Percentiles rank a stretch among this genome's conserved stretches.
Conservation (phyloP, 2,797 vertebrate species). For the Euthynnus affinis region DNA sequence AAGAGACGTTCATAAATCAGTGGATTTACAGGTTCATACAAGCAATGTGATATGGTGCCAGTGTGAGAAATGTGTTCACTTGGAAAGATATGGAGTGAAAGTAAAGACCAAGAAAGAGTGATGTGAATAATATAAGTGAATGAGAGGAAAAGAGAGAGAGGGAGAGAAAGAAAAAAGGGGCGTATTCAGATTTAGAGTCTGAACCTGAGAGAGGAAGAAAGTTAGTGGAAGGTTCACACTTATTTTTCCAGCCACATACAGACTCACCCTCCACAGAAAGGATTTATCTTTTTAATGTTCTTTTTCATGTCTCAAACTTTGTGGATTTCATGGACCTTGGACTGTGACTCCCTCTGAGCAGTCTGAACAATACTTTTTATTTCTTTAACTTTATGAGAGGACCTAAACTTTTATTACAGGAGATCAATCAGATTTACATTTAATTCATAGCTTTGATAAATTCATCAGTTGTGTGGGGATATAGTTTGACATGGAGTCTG, state of each 20-base stretch:
- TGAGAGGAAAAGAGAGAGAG: background rate
- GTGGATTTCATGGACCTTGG: conserved; percentile 15
- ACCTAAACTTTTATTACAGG: conserved; percentile 6
- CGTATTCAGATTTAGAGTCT: conserved; percentile 38
- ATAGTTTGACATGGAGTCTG: conserved; percentile 59
- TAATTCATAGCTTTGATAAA: background rate
- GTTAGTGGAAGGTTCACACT: conserved; percentile 39
- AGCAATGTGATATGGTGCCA: conserved; percentile 57
- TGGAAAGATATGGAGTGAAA: conserved; percentile 55
- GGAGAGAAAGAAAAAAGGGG: background rate
- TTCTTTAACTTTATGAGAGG: conserved; percentile 5
- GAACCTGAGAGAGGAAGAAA: conserved; percentile 44
- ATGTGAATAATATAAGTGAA: conserved; percentile 21
- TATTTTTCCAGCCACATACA: conserved; percentile 17
- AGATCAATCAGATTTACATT: background rate
- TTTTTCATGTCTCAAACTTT: background rate
- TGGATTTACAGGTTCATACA: no score
- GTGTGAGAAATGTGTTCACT: conserved; percentile 51
- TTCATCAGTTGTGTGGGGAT: conserved; percentile 7
- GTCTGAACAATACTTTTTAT: background rate
- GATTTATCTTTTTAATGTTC: background rate
- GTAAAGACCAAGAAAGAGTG: conserved; percentile 40
- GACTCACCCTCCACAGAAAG: conserved; percentile 1
- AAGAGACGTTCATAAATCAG: no score
- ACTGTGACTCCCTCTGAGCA: background rate